phyloP scores from a whole-genome alignment of 2,113 vertebrate species.

The Raja brachyura region DNA sequence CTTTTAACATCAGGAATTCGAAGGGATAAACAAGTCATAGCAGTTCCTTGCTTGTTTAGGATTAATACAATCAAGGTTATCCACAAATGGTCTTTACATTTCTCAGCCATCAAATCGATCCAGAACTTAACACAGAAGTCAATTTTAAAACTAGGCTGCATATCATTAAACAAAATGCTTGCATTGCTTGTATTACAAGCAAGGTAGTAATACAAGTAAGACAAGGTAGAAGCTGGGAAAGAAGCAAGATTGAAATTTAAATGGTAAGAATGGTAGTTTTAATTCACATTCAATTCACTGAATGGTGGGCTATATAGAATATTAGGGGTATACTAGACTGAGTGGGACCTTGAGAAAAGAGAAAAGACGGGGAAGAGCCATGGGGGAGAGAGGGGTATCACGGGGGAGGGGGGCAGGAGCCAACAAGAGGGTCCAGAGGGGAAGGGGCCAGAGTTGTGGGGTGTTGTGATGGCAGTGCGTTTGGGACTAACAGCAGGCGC shows the following conservation, averaged over 20 bases:
- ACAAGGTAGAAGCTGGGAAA: background rate
- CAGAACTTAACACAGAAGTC: background rate
- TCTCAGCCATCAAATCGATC: background rate
- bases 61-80: background rate
- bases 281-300: background rate
- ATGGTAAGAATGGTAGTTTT: background rate
- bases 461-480: too few species aligned
- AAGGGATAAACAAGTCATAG: background rate
- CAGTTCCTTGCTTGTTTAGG: background rate
- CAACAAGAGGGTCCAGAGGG: too few species aligned
- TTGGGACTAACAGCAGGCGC: too few species aligned
- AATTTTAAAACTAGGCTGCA: background rate
- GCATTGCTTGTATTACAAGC: too few species aligned
- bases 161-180: background rate
- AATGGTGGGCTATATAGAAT: background rate
- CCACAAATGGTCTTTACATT: too few species aligned
- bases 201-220: too few species aligned
- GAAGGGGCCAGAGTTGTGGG: too few species aligned
- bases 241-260: background rate
- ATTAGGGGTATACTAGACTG: too few species aligned
- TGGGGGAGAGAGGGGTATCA: too few species aligned
- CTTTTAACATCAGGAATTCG: background rate
- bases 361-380: too few species aligned
- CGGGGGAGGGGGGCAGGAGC: too few species aligned
- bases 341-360: too few species aligned